These are phyloP conservation scores for Theretra japonica DNA, from an alignment of 2,888 invertebrate species.

Conservation along the genomic window DNA sequence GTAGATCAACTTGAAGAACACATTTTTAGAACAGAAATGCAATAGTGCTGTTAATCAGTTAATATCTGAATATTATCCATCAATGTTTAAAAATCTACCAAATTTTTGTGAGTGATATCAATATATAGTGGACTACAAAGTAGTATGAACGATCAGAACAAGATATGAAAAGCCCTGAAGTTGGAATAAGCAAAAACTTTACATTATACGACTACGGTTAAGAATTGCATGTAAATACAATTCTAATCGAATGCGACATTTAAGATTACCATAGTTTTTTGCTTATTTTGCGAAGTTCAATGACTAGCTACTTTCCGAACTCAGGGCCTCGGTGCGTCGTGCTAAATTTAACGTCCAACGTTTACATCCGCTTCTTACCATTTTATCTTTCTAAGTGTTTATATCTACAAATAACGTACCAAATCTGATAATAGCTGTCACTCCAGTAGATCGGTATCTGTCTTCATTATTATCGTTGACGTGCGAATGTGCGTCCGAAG, in stretches of 20 bases:
- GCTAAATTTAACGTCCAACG: conserved; percentile 15
- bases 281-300: conserved; percentile 28
- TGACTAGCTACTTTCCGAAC: conserved; percentile 28
- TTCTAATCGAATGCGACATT: conserved; percentile 16
- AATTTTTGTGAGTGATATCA: too few species aligned
- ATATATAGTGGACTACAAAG: too few species aligned
- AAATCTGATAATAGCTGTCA: conserved; percentile 22
- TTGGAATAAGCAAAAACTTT: not conserved
- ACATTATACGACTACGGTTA: not conserved
- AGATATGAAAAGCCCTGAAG: not conserved
- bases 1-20: not conserved
- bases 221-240: conserved; percentile 8
- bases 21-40: too few species aligned
- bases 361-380: conserved; percentile 4
- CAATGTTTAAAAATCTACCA: too few species aligned
- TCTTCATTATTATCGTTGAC: conserved; percentile 15
- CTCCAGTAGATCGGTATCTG: conserved; percentile 8
- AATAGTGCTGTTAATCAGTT: too few species aligned
- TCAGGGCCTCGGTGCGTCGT: conserved; percentile 14
- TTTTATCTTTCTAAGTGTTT: conserved; percentile 12
- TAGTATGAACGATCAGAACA: too few species aligned
- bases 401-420: conserved; percentile 17
- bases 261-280: conserved; percentile 22
- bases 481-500: conserved; percentile 11
- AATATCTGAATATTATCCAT: too few species aligned